Percentiles rank a stretch among this genome's conserved stretches.
These are phyloP conservation scores for Dryococelus australis DNA, from an alignment of 2,888 invertebrate species.

Conservation along the genomic window DNA sequence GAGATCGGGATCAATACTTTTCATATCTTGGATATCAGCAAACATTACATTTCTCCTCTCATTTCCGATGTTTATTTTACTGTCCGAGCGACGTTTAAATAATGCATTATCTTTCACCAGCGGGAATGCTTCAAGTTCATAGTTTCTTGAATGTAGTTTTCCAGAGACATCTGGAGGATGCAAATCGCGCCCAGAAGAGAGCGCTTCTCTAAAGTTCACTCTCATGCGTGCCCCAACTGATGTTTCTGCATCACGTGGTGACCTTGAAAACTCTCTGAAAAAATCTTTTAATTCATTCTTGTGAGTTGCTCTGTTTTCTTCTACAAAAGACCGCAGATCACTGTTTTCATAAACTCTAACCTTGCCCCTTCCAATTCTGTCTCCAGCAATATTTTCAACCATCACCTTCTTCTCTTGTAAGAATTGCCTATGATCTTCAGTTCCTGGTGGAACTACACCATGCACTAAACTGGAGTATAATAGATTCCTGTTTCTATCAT, in stretches of 20 bases:
- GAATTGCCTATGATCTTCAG: not conserved
- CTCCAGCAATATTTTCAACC: not conserved
- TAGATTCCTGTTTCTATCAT: not conserved
- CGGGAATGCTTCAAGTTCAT: not conserved
- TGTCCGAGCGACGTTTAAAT: not conserved
- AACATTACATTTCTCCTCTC: not conserved
- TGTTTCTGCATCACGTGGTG: not conserved
- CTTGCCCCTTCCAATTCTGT: not conserved
- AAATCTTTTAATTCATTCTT: not conserved
- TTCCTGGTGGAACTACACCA: not conserved
- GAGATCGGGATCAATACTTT: not conserved
- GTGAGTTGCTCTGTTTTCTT: conserved; percentile 1
- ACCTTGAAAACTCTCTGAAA: not conserved
- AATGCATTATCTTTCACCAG: not conserved
- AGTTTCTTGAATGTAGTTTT: not conserved
- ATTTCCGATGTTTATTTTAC: not conserved
- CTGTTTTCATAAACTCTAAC: not conserved
- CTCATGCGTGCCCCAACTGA: not conserved
- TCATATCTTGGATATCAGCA: not conserved
- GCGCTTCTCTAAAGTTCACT: not conserved
- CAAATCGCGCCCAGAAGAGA: not conserved
- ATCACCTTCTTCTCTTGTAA: not conserved
- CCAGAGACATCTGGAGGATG: not conserved
- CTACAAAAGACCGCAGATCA: not conserved
- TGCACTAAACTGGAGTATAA: not conserved